Conservation (phyloP, 2,888 invertebrate genomes). For the Ametastegia equiseti region DNA sequence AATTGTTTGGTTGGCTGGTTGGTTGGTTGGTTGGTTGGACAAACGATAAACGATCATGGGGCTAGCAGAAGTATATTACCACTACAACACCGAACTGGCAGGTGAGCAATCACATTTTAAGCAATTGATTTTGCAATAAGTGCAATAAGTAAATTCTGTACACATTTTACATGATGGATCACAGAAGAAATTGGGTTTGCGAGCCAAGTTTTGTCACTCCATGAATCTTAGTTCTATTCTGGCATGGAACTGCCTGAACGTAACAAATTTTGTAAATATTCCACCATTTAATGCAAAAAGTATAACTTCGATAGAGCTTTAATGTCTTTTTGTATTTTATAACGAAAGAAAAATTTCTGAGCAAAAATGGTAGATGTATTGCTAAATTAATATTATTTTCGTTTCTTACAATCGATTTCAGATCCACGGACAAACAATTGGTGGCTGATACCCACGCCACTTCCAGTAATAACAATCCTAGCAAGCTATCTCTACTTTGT, state of each 20-base stretch:
- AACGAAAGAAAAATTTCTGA: slow-evolving; percentile 25
- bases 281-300: neutral
- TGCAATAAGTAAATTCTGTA: neutral
- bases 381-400: neutral
- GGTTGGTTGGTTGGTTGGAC: slow-evolving; percentile 42
- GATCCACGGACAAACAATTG: slow-evolving; percentile 82
- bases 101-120: slow-evolving; percentile 51
- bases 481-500: slow-evolving; percentile 79
- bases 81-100: slow-evolving; percentile 52
- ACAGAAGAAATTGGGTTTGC: neutral
- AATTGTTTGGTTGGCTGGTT: slow-evolving; percentile 31
- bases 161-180: neutral
- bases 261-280: neutral
- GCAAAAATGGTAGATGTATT: neutral
- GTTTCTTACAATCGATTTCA: slow-evolving; percentile 63
- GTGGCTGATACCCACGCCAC: slow-evolving; percentile 81
- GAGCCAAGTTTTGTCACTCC: neutral
- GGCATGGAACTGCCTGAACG: neutral
- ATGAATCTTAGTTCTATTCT: neutral
- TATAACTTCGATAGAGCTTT: neutral
- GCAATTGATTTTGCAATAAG: neutral
- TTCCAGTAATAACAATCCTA: slow-evolving; percentile 78
- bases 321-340: neutral
- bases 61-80: slow-evolving; percentile 51
- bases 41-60: slow-evolving; percentile 51